phyloP scores from a whole-genome alignment of 2,113 vertebrate species.

The Bubalus kerabau region DNA sequence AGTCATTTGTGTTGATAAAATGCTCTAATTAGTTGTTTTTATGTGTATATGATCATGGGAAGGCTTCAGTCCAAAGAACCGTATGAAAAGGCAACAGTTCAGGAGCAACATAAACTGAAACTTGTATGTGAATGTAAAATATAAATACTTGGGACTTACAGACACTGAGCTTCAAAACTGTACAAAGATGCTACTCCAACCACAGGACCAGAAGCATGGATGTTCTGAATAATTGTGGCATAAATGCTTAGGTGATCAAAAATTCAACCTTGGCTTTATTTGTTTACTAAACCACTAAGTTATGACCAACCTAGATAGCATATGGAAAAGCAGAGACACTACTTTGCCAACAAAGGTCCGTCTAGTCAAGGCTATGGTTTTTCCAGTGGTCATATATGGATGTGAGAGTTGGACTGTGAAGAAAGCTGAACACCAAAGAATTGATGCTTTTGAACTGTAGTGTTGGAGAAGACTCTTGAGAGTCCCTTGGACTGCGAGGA shows the following conservation, averaged over 20 bases:
- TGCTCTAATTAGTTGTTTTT: slow-evolving; percentile 31
- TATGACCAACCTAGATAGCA: too few species aligned
- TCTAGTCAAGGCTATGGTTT: too few species aligned
- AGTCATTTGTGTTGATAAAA: not conserved
- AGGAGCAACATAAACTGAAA: not conserved
- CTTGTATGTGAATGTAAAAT: not conserved
- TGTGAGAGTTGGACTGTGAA: too few species aligned
- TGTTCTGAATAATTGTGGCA: not conserved
- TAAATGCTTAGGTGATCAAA: not conserved
- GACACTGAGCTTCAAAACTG: not conserved
- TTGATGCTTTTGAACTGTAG: too few species aligned
- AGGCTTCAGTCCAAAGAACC: not conserved
- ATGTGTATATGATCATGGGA: not conserved
- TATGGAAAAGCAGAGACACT: too few species aligned
- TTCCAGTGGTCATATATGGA: too few species aligned
- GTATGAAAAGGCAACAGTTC: not conserved
- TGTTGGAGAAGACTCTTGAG: too few species aligned
- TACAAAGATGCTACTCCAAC: not conserved
- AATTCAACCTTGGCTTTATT: not conserved
- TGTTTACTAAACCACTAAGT: not conserved
- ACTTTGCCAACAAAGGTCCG: too few species aligned
- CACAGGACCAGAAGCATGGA: not conserved
- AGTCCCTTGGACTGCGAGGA: too few species aligned
- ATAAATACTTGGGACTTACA: not conserved
- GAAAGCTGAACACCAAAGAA: too few species aligned